Base-by-base conservation (phyloP, 2,888 invertebrate species). In the Merodon equestris region DNA sequence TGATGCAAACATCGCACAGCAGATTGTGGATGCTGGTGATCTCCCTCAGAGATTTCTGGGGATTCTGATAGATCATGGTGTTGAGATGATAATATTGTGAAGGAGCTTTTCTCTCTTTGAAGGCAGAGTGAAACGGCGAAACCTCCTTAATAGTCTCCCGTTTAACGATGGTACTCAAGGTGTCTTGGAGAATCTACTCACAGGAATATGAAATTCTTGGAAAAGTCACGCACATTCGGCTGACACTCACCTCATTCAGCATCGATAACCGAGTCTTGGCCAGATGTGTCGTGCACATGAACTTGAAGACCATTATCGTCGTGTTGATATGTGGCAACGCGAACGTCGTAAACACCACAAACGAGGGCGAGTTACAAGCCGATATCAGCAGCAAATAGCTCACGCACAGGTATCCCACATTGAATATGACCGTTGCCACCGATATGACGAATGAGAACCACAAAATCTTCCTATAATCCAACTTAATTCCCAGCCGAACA, bases 321-420 rank as follows among this genome's bases (percentile, higher is more conserved):
- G 88, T 86, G 17, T 86, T 86, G n/a, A 87, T 85, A 66, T 88
- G 87, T 1, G 88, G 87, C 74, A 88, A 54, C 0, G 87, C 87
- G 57, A 86, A 88, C 9, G 86, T 84, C 1, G 84, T 85, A 36
- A 87, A 88, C 1, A 87, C 86, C 14, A 86, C 86, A 81, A 87
- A 86, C 1, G 88, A 86, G 0, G 88, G 88, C 9, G 82, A 83
- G n/a, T 86, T 85, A 45, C 83, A 83, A 17, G 87, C 86, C 36
- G 85, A 86, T 15, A 85, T 75, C 14, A 88, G 71, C 58, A 88
- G 64, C 27, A 84, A 79, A 57, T 85, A 88, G 76, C 88, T 87
- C 15, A 88, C 86, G 50, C 85, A 85, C 57, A 88, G 70, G 63
- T 87, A 88, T 18, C 85, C 83, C 42, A 86, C 84, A 51, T 87